Conservation (phyloP, 2,888 invertebrate species). For the Nomada flava region DNA sequence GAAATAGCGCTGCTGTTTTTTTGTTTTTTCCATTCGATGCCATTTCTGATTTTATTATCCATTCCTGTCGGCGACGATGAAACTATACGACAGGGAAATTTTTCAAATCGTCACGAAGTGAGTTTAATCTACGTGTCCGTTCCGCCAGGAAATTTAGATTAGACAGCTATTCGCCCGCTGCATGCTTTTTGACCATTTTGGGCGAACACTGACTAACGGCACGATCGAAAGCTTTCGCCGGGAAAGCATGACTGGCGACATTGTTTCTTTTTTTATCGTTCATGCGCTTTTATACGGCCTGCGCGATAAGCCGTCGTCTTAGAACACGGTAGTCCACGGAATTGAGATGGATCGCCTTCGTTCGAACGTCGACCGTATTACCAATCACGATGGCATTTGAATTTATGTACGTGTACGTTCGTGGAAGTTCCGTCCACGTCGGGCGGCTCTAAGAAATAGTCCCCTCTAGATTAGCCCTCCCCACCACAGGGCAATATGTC, state of each 20-base stretch:
- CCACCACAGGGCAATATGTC: constrained; percentile 8
- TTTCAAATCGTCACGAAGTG: background rate
- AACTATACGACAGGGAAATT: constrained; percentile 34
- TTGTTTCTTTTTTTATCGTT: constrained; percentile 8
- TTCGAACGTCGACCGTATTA: constrained; percentile 54
- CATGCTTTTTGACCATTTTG: background rate
- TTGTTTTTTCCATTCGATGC: background rate
- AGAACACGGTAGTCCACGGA: constrained; percentile 21
- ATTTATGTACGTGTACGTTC: constrained; percentile 60
- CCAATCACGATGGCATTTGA: constrained; percentile 65
- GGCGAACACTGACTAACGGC: constrained; percentile 25
- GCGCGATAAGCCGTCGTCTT: constrained; percentile 21
- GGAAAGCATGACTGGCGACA: constrained; percentile 30
- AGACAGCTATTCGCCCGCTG: constrained; percentile 16
- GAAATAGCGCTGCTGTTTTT: background rate
- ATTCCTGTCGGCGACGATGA: constrained; percentile 29
- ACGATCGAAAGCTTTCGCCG: constrained; percentile 19
- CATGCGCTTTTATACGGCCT: constrained; percentile 28
- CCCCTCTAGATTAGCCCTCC: constrained; percentile 35
- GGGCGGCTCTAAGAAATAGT: background rate
- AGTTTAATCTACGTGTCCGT: constrained; percentile 8
- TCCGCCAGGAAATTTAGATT: constrained; percentile 13
- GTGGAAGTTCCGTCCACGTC: constrained; percentile 25
- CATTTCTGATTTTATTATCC: constrained; percentile 64
- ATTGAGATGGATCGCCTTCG: constrained; percentile 68